phyloP scores from a whole-genome alignment of 2,888 invertebrate species.

The Coremacera marginata region DNA sequence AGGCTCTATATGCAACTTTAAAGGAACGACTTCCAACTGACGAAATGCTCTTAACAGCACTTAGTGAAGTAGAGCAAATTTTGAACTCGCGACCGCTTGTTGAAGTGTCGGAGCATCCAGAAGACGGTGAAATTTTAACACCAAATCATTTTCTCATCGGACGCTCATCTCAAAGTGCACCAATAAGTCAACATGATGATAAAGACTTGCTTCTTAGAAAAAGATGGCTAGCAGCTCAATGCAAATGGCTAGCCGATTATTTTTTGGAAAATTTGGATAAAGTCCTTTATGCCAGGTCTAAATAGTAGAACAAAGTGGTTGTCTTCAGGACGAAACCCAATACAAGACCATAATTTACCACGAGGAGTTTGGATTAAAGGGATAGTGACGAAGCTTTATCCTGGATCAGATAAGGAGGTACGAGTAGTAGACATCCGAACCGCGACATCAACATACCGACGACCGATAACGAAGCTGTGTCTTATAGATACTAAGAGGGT shows the following conservation, averaged over 20 bases:
- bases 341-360: background rate
- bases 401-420: background rate
- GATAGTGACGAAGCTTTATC: background rate
- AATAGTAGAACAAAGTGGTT: background rate
- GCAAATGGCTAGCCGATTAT: too few relatives aligned
- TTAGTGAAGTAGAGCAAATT: background rate
- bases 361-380: background rate
- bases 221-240: background rate
- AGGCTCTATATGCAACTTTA: too few relatives aligned
- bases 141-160: background rate
- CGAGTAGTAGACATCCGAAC: too few relatives aligned
- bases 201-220: background rate
- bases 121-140: background rate
- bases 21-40: too few relatives aligned
- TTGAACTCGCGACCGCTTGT: background rate
- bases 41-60: background rate
- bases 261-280: too few relatives aligned
- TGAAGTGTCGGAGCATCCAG: slow-evolving; percentile 5
- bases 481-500: too few relatives aligned
- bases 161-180: background rate
- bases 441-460: too few relatives aligned
- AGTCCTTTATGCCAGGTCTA: too few relatives aligned
- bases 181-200: background rate
- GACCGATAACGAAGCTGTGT: too few relatives aligned
- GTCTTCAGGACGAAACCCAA: background rate